Evolutionary conservation across 53 echinoderm and acorn worm species (phyloP), one percentile per base, ranked within the genome.

Genomic region (Mesocentrotus franciscanus): DNA sequence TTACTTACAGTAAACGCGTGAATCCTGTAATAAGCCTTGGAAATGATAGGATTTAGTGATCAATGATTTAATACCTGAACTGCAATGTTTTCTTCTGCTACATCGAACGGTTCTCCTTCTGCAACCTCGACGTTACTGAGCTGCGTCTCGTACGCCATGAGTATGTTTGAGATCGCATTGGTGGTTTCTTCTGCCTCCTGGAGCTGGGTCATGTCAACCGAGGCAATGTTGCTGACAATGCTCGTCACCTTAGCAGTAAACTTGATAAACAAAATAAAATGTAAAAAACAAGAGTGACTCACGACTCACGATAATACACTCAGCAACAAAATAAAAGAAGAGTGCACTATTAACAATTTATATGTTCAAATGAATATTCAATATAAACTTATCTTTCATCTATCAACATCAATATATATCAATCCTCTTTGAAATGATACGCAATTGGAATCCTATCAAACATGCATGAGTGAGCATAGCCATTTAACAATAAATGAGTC

Each of bases 151-250:
- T 78, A 93, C 22, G 81, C 93, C 29, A 13, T 17, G 1, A 59
- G 11, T 0, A 93, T 93, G 60, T 35, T 64, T 7, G 93, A 93
- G 29, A 93, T 61, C 30, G 93, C 78, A 22, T 93, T 81, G 61
- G 60, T 36, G 35, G 55, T 26, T 9, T 81, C 83, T 26, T 93
- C 60, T 6, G 93, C 93, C 27, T 8, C 39, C 14, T 93, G 79
- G 2, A 93, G 81, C 35, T 93, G 35, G 32, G 26, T 60, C n/a
- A 22, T 8, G 33, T 79, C 81, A 32, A 60, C 93, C 9, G 60
- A 34, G 9, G 61, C 81, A 32, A 93, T 61, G 93, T 93, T 93
- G 83, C 83, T 93, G 34, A 93, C 93, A n/a, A 93, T 93, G 30
- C 83, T 93, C 10, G 61, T 22, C 60, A 93, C 93, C 27, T 1